These are phyloP conservation scores for Hylomyscus alleni DNA, from an alignment of 2,797 vertebrate genomes.

Conservation along the genomic window DNA sequence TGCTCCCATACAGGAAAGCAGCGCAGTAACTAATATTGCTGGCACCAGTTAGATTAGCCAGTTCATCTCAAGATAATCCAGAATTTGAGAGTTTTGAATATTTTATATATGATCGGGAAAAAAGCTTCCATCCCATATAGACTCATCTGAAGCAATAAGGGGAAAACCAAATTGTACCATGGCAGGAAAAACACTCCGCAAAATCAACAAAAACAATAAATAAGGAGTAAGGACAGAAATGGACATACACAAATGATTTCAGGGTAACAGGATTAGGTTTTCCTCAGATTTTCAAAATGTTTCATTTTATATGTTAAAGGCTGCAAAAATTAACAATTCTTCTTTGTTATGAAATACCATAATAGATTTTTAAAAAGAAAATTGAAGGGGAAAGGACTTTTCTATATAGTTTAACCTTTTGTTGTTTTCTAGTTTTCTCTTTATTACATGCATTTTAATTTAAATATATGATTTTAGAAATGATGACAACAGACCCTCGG, in stretches of 20 bases:
- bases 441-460: constrained; percentile 17
- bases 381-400: background rate
- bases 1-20: constrained; percentile 46
- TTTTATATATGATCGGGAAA: constrained; percentile 24
- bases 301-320: constrained; percentile 12
- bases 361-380: background rate
- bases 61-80: constrained; percentile 25
- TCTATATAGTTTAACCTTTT: constrained; percentile 30
- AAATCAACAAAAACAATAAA: constrained; percentile 6
- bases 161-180: constrained; percentile 20
- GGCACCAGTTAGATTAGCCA: constrained; percentile 46
- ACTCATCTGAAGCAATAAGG: constrained; percentile 40
- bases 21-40: background rate
- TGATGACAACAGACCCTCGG: background rate
- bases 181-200: background rate
- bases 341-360: constrained; percentile 7
- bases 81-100: constrained; percentile 39
- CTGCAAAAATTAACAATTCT: background rate
- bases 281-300: constrained; percentile 44
- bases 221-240: background rate
- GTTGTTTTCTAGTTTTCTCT: background rate
- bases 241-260: background rate
- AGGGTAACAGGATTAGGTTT: background rate
- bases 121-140: background rate
- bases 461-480: background rate